These are phyloP conservation scores for Drosophila multiciliata DNA, from an alignment of 2,888 invertebrate species.

Conservation along the genomic window DNA sequence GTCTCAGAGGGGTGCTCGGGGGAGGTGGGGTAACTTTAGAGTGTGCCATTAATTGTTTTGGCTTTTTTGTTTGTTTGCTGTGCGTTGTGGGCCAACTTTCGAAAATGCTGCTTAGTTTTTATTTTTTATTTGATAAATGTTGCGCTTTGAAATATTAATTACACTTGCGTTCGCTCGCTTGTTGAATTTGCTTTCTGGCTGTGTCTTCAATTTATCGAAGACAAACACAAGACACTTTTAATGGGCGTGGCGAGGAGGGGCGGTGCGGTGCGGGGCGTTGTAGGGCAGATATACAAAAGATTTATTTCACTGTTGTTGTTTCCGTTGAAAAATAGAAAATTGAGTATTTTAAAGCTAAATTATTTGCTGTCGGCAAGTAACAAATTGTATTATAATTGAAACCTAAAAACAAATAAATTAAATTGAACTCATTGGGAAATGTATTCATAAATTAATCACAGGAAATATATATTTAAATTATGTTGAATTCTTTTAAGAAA, in stretches of 20 bases:
- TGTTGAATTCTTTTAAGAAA: neutral
- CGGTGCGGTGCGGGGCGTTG: neutral
- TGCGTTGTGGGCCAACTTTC: slow-evolving; percentile 61
- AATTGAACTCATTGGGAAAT: slow-evolving; percentile 1
- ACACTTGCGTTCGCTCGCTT: slow-evolving; percentile 62
- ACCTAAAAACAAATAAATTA: slow-evolving; percentile 9
- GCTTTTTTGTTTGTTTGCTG: slow-evolving; percentile 23
- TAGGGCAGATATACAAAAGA: slow-evolving; percentile 37
- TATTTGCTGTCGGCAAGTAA: slow-evolving; percentile 16
- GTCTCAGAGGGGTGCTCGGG: too few species aligned
- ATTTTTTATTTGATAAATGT: slow-evolving; percentile 72
- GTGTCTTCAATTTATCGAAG: slow-evolving; percentile 67
- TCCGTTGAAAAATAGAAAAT: slow-evolving; percentile 20
- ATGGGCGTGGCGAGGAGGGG: neutral
- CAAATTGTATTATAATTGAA: slow-evolving; percentile 34
- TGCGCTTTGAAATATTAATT: slow-evolving; percentile 78
- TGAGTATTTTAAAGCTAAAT: slow-evolving; percentile 18
- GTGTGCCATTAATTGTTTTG: slow-evolving; percentile 79
- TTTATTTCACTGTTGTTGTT: slow-evolving; percentile 69
- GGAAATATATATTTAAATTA: neutral
- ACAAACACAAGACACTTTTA: slow-evolving; percentile 63
- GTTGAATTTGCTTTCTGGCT: slow-evolving; percentile 59
- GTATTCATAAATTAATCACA: neutral
- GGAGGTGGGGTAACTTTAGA: slow-evolving; percentile 38
- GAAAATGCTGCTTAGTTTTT: slow-evolving; percentile 63